Base-by-base conservation (phyloP, 2,888 invertebrate genomes). In the Teleogryllus oceanicus region DNA sequence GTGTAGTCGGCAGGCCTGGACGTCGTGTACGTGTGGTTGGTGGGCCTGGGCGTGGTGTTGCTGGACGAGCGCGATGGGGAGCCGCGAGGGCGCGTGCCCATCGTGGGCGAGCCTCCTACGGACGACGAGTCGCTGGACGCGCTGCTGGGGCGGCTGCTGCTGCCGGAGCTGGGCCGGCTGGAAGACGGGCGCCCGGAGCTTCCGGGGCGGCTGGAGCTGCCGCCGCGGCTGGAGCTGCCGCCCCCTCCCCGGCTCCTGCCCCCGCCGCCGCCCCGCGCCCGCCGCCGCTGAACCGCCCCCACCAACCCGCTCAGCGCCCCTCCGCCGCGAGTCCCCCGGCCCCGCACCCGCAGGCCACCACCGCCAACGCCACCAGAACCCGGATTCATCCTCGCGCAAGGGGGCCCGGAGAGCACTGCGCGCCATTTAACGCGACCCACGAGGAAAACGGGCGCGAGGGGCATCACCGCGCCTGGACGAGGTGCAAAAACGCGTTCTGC, bases 121-220 rank as follows among this genome's bases (percentile, higher is more conserved):
- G 75, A 75, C 1, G 76, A n/a, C 8, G 5, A 11, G 76, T 20
- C 50, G 24, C 50, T 37, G 76, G 49, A 49, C 10, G 76, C 50
- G 76, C 76, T 76, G 76, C 12, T 11, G 49, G 76, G 76, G 76
- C 76, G 49, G 37, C 37, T 50, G 76, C 37, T 50, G 76, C 76
- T 50, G 11, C 37, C 37, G 0, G 16, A 16, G 13, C 21, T n/a
- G 50, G 18, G 76, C 49, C 76, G 76, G 50, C 76, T 76, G 49
- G 76, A 50, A 76, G 76, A 50, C 50, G 37, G 76, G 13, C 24
- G 49, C 11, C 75, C 4, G 18, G 49, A 76, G n/a, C 24, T 24
- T 20, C 76, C n/a, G 76, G 49, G 37, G 21, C 49, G 76, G 8
- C 75, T 13, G 18, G 49, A 76, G n/a, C 24, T 24, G 76, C 21